Evolutionary conservation across 2,888 invertebrate species (phyloP).

Genomic region (Hydrotaea diabolus): DNA sequence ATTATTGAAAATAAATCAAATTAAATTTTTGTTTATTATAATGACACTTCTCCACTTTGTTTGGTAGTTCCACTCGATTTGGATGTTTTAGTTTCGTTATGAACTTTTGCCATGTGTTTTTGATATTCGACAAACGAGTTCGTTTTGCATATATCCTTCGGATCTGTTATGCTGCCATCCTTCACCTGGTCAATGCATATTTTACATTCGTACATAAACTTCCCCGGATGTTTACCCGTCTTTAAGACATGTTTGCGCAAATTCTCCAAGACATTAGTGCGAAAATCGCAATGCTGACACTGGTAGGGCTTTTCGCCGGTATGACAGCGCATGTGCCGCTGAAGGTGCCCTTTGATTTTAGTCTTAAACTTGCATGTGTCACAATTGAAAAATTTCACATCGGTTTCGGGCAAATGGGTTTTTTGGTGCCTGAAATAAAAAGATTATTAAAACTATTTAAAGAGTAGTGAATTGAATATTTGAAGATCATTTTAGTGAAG

Average conservation of each 20-base stretch:
- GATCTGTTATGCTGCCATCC: not conserved
- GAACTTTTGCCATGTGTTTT: constrained; percentile 70
- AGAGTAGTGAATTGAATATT: not conserved
- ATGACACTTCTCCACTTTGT: not conserved
- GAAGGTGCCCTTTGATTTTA: constrained; percentile 86
- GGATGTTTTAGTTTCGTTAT: not conserved
- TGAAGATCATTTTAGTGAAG: no score
- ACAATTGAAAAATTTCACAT: constrained; percentile 83
- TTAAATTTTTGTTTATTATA: no score
- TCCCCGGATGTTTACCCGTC: constrained; percentile 89
- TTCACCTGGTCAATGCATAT: constrained; percentile 81
- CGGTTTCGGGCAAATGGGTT: constrained; percentile 62
- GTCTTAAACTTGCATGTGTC: constrained; percentile 87
- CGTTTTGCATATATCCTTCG: constrained; percentile 71
- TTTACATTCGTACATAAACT: constrained; percentile 89
- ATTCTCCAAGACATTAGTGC: constrained; percentile 91
- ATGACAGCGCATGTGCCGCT: constrained; percentile 90
- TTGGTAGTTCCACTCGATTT: not conserved
- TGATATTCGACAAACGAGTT: constrained; percentile 77
- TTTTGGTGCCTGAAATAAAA: constrained; percentile 73
- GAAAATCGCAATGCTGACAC: constrained; percentile 91
- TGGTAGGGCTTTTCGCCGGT: constrained; percentile 91
- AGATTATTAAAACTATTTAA: constrained; percentile 39
- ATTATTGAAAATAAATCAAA: no score
- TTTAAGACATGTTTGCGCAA: constrained; percentile 92